Evolutionary conservation across 2,888 invertebrate species (phyloP), one percentile per base, ranked within the genome.

Genomic region (Augiades crinisus): DNA sequence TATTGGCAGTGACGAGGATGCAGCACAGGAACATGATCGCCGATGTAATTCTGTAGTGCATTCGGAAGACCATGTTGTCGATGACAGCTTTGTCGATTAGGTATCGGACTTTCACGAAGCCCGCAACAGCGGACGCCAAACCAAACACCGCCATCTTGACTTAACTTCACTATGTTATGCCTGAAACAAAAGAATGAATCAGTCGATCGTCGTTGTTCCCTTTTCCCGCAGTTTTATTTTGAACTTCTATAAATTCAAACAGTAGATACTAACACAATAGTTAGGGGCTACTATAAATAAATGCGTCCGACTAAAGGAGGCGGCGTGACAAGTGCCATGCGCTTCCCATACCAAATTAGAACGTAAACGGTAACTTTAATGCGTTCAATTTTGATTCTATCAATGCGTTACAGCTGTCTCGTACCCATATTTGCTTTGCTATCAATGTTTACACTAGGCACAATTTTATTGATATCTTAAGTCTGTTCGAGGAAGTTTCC

Each of bases 21-120:
- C 96, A 96, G 80, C 94, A 94, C 47, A 95, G 92, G 83, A 97
- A 96, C 60, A 97, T 89, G 65, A 96, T 94, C 52, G 96, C 96
- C 41, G 96, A 94, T 31, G 96, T 96, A 78, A 96, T 93, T 79
- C 96, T 92, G 83, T 97, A 97, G 83, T 97, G 96, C 77, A 95
- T 95, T 68, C 96, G 91, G 87, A 97, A 97, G 56, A 96, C 93
- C 93, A 95, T 94, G 82, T 96, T 97, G 90, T 97, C 96, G 70
- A 96, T 96, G 65, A 95, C 91, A 56, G 96, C 96, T 82, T 94
- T 96, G 91, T 96, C 96, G 76, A 95, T 92, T 64, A 96, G 92
- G 91, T 94, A 95, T 80, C 96, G 94, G 78, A 96, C 95, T 91
- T 96, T 96, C 68, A 97, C 93, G 81, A 96, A 96, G 88, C 96